Evolutionary conservation across 1,140 invertebrate species (phyloP).

Genomic region (Chrysomallon squamiferum): DNA sequence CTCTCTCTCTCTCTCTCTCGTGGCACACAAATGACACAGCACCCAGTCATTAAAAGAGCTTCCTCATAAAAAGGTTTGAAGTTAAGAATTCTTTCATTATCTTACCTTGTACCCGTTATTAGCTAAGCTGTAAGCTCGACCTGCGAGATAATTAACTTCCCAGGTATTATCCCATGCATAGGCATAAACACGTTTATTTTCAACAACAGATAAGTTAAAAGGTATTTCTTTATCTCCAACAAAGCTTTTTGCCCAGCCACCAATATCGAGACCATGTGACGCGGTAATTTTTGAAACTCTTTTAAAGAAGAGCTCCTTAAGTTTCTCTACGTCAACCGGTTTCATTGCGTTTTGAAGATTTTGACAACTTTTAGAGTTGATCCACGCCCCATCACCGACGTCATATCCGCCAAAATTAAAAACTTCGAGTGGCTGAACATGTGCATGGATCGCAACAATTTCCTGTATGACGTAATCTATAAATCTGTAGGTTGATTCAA

Average conservation of each 20-base stretch:
- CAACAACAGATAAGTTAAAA: conserved; percentile 19
- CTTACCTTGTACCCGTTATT: conserved; percentile 54
- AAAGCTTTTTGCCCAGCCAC: conserved; percentile 50
- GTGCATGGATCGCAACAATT: conserved; percentile 34
- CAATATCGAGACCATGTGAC: conserved; percentile 29
- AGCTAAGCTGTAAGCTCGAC: conserved; percentile 49
- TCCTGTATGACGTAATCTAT: conserved; percentile 24
- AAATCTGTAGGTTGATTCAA: conserved; percentile 46
- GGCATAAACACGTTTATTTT: conserved; percentile 30
- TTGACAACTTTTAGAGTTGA: conserved; percentile 42
- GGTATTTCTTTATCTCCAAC: conserved; percentile 21
- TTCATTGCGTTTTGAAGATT: neutral
- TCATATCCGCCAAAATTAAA: conserved; percentile 56
- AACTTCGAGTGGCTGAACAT: conserved; percentile 39
- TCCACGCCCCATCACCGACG: conserved; percentile 42
- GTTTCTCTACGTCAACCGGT: neutral
- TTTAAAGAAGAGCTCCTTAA: conserved; percentile 39
- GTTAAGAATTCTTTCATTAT: too few relatives aligned
- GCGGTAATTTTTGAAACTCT: conserved; percentile 30
- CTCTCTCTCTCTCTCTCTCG: too few relatives aligned
- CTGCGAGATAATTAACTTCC: conserved; percentile 47
- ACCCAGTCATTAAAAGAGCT: too few relatives aligned
- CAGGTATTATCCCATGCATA: conserved; percentile 54
- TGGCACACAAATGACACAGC: too few relatives aligned
- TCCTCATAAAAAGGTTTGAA: too few relatives aligned